Percentiles rank a stretch among this genome's conserved stretches.
Evolutionary conservation across 2,113 vertebrate species (phyloP).

Genomic region (Nothobranchius furzeri): DNA sequence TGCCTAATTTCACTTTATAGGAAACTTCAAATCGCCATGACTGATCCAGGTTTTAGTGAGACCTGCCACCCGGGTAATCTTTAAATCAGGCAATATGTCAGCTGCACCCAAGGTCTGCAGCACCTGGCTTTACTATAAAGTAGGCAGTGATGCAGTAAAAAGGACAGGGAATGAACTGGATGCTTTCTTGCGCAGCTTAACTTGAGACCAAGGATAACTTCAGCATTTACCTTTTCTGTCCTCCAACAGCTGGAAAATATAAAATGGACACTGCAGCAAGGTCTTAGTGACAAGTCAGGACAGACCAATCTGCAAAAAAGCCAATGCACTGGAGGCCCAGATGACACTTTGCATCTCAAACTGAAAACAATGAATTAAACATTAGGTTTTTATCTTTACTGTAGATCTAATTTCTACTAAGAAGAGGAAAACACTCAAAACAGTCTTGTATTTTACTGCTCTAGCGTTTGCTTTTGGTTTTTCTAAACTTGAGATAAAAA

Average conservation of each 20-base stretch:
- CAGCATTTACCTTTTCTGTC: slow-evolving; percentile 56
- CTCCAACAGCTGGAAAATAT: slow-evolving; percentile 14
- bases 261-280: slow-evolving; percentile 14
- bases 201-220: slow-evolving; percentile 59
- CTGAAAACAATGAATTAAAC: slow-evolving; percentile 67
- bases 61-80: slow-evolving; percentile 55
- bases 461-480: no score
- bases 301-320: slow-evolving; percentile 49
- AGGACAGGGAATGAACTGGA: slow-evolving; percentile 64
- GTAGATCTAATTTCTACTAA: slow-evolving; percentile 30
- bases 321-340: slow-evolving; percentile 54
- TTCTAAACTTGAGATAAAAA: no score
- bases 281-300: slow-evolving; percentile 56
- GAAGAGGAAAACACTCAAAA: background rate
- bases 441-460: background rate
- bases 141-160: slow-evolving; percentile 69
- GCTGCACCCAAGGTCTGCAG: slow-evolving; percentile 57
- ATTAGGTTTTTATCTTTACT: slow-evolving; percentile 35
- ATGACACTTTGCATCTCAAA: slow-evolving; percentile 53
- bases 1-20: slow-evolving; percentile 59
- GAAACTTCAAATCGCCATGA: slow-evolving; percentile 46
- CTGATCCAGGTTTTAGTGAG: slow-evolving; percentile 67
- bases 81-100: slow-evolving; percentile 74
- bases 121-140: slow-evolving; percentile 67
- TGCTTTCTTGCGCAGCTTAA: slow-evolving; percentile 49